phyloP scores from a whole-genome alignment of 1,140 invertebrate species.

The Coelopa frigida region DNA sequence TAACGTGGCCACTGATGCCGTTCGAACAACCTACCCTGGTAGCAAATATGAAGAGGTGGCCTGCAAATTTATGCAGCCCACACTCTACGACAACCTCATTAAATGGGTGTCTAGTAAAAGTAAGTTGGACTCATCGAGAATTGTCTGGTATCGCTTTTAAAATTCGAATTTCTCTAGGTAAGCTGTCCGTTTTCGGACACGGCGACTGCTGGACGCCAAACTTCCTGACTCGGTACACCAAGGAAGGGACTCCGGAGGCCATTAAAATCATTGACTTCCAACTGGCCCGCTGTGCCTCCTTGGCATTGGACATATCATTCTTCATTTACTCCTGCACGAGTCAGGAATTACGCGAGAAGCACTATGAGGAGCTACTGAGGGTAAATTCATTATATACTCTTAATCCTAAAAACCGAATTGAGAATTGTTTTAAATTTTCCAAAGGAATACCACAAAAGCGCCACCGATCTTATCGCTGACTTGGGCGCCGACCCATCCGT shows the following conservation, averaged over 20 bases:
- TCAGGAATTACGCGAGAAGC: slow-evolving; percentile 48
- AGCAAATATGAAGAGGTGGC: slow-evolving; percentile 52
- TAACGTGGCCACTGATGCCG: slow-evolving; percentile 53
- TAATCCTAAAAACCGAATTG: slow-evolving; percentile 1
- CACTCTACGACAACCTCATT: slow-evolving; percentile 43
- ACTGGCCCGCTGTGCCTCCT: slow-evolving; percentile 51
- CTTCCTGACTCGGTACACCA: slow-evolving; percentile 53
- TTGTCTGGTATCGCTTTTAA: not conserved
- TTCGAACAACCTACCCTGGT: slow-evolving; percentile 54
- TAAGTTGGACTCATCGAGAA: slow-evolving; percentile 5
- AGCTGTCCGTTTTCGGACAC: slow-evolving; percentile 54
- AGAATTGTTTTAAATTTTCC: not conserved
- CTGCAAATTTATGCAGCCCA: slow-evolving; percentile 48
- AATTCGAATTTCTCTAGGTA: slow-evolving; percentile 11
- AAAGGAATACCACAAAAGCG: slow-evolving; percentile 49
- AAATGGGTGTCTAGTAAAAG: slow-evolving; percentile 28
- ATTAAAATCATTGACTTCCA: slow-evolving; percentile 65
- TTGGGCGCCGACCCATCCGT: slow-evolving; percentile 55
- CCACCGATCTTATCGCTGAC: slow-evolving; percentile 49
- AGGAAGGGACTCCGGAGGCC: slow-evolving; percentile 42
- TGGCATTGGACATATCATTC: slow-evolving; percentile 55
- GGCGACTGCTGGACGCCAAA: slow-evolving; percentile 70
- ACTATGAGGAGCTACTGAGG: slow-evolving; percentile 53
- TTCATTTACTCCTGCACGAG: slow-evolving; percentile 57
- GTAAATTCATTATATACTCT: slow-evolving; percentile 11